Percentiles rank a stretch among this genome's conserved stretches.
Evolutionary conservation across 2,888 invertebrate species (phyloP).

Genomic region (Corythucha ciliata): DNA sequence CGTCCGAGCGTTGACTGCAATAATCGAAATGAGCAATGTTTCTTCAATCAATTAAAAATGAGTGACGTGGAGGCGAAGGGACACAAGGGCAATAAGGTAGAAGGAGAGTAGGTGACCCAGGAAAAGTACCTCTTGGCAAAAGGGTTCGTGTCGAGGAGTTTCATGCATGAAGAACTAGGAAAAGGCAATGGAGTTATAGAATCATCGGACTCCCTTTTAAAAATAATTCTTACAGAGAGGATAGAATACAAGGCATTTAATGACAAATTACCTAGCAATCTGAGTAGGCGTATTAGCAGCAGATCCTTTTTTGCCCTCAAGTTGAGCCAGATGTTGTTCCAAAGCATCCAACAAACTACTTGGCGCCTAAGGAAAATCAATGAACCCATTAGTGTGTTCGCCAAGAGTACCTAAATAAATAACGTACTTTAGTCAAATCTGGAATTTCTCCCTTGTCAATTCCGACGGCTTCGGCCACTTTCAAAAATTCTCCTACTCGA

Average conservation of each 20-base stretch:
- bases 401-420: neutral
- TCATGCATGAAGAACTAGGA: too few relatives aligned
- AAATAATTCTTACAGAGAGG: too few relatives aligned
- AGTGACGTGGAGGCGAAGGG: too few relatives aligned
- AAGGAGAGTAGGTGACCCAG: too few relatives aligned
- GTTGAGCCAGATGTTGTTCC: slow-evolving; percentile 84
- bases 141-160: too few relatives aligned
- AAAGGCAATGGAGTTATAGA: too few relatives aligned
- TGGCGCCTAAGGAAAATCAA: slow-evolving; percentile 57
- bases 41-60: too few relatives aligned
- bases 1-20: slow-evolving; percentile 49
- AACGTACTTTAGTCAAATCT: slow-evolving; percentile 77
- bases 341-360: slow-evolving; percentile 93
- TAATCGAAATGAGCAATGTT: too few relatives aligned
- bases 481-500: slow-evolving; percentile 93
- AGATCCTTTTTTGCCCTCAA: slow-evolving; percentile 88
- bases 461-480: slow-evolving; percentile 76
- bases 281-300: slow-evolving; percentile 79
- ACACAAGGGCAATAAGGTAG: neutral
- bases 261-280: slow-evolving; percentile 60
- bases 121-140: too few relatives aligned
- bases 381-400: neutral
- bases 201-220: too few relatives aligned
- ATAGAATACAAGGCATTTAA: too few relatives aligned
- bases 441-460: slow-evolving; percentile 98